Conservation (phyloP, 2,888 invertebrate genomes). For the Brenthis daphne region DNA sequence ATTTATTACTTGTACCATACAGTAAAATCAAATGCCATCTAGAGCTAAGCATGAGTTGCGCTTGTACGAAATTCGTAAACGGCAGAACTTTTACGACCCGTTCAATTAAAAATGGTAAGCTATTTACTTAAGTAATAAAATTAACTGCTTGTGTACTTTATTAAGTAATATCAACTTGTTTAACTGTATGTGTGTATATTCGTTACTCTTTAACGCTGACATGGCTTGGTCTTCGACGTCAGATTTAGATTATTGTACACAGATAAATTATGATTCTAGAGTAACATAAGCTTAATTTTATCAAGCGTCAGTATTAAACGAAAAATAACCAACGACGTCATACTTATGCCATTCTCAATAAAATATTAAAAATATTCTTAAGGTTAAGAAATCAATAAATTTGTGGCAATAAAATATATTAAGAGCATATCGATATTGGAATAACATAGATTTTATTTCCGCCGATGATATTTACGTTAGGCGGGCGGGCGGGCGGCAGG, state of each 20-base stretch:
- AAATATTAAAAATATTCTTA: slow-evolving; percentile 8
- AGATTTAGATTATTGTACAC: too few species aligned
- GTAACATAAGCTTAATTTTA: neutral
- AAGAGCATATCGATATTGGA: neutral
- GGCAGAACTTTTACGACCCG: neutral
- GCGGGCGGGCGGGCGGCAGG: slow-evolving; percentile 15
- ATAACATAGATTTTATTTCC: slow-evolving; percentile 3
- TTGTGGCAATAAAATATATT: slow-evolving; percentile 9
- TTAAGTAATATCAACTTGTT: neutral
- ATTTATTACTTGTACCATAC: slow-evolving; percentile 4
- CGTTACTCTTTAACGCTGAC: too few species aligned
- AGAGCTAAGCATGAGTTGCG: neutral
- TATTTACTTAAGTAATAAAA: neutral
- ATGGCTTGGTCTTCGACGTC: too few species aligned
- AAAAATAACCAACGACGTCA: neutral
- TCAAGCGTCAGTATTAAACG: neutral
- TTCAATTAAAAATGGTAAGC: slow-evolving; percentile 1
- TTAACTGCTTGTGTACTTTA: neutral
- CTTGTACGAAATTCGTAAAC: slow-evolving; percentile 1
- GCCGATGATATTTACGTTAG: slow-evolving; percentile 15
- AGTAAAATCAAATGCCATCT: neutral
- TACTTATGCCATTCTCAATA: neutral
- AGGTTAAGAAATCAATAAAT: slow-evolving; percentile 21
- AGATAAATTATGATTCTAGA: neutral
- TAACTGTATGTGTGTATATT: too few species aligned